Conservation (phyloP, 2,888 invertebrate species). For the Drosophila affinis region DNA sequence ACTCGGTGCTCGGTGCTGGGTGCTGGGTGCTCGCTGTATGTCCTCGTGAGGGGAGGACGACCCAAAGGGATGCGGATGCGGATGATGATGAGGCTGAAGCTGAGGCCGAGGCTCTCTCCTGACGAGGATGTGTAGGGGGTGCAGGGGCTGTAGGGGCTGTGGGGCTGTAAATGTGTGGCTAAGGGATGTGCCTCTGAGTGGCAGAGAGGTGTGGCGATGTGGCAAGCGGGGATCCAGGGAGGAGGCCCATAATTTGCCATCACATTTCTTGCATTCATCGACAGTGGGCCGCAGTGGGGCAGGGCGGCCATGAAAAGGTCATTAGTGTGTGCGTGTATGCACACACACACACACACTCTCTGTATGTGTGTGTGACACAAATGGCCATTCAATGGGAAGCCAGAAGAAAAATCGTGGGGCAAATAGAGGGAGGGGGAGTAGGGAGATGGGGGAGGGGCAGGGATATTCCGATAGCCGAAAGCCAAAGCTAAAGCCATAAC, state of each 20-base stretch:
- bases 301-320: conserved; percentile 77
- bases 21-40: background rate
- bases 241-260: conserved; percentile 72
- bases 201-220: too few relatives aligned
- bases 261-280: conserved; percentile 78
- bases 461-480: conserved; percentile 33
- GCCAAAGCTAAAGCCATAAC: conserved; percentile 74
- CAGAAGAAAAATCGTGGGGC: conserved; percentile 42
- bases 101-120: background rate
- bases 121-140: background rate
- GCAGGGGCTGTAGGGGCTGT: background rate
- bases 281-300: background rate
- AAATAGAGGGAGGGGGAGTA: conserved; percentile 26
- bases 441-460: conserved; percentile 15
- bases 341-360: conserved; percentile 34
- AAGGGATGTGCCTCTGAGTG: background rate
- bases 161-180: background rate
- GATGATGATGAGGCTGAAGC: background rate
- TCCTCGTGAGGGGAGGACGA: background rate
- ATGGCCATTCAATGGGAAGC: conserved; percentile 76
- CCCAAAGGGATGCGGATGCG: background rate
- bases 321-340: conserved; percentile 69
- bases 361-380: conserved; percentile 57
- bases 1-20: background rate
- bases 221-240: background rate